Evolutionary conservation across 2,888 invertebrate species (phyloP).

Genomic region (Brachypalpus laphriformis): DNA sequence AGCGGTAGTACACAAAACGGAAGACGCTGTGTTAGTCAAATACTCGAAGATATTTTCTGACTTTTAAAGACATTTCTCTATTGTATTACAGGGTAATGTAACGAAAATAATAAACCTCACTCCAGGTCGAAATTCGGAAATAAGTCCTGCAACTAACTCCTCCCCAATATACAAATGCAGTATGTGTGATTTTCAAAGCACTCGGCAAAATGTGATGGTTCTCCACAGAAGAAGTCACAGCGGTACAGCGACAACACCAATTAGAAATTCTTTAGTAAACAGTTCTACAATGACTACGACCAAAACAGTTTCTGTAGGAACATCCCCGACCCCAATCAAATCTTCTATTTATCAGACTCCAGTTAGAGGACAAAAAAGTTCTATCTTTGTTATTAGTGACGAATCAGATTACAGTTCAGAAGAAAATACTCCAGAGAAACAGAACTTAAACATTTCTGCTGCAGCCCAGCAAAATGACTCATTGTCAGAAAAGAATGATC

Average conservation of each 20-base stretch:
- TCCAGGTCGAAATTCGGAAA: constrained; percentile 52
- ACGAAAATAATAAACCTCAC: constrained; percentile 77
- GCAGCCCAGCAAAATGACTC: background rate
- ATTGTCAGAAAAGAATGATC: background rate
- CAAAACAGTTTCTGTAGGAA: background rate
- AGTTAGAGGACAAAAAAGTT: background rate
- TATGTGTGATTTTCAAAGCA: constrained; percentile 87
- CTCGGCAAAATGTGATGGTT: constrained; percentile 89
- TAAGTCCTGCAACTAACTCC: constrained; percentile 68
- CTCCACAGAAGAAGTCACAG: constrained; percentile 89
- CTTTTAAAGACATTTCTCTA: constrained; percentile 2
- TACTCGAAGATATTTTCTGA: background rate
- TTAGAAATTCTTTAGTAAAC: constrained; percentile 74
- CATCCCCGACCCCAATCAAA: background rate
- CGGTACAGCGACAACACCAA: constrained; percentile 43
- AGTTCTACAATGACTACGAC: constrained; percentile 66
- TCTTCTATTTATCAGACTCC: background rate
- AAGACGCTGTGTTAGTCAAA: constrained; percentile 68
- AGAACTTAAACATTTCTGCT: background rate
- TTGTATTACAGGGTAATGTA: constrained; percentile 75
- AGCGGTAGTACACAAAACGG: constrained; percentile 62
- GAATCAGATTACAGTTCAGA: background rate
- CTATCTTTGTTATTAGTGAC: background rate
- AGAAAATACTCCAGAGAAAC: background rate
- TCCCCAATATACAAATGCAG: constrained; percentile 85